A percentile compares a stretch with the other conserved stretches of the same genome.
phyloP scores from a whole-genome alignment of 2,888 invertebrate species.

The Harpalus rubripes region DNA sequence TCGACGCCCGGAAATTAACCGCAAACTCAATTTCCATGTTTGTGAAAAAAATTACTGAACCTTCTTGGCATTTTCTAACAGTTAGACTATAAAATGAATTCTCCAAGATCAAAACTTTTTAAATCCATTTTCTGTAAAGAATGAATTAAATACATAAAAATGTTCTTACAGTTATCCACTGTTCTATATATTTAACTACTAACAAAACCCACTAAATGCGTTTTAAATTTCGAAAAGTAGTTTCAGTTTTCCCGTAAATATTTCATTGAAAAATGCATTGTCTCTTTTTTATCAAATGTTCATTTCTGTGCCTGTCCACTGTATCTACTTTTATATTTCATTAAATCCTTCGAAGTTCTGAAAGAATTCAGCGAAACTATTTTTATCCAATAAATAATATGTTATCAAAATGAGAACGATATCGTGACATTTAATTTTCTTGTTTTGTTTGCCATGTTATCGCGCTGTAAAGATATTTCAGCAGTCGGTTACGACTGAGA shows the following conservation, averaged over 20 bases:
- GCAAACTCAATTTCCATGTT: not conserved
- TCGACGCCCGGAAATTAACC: not conserved
- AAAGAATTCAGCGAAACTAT: constrained; percentile 15
- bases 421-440: constrained; percentile 64
- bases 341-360: too few species aligned
- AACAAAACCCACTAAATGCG: too few species aligned
- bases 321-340: too few species aligned
- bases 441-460: constrained; percentile 56
- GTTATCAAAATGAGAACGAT: constrained; percentile 59
- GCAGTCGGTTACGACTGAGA: constrained; percentile 54
- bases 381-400: constrained; percentile 61
- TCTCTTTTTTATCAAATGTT: too few species aligned
- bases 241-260: too few species aligned
- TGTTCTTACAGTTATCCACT: too few species aligned
- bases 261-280: too few species aligned
- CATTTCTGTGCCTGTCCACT: too few species aligned
- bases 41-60: not conserved
- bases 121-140: too few species aligned
- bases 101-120: not conserved
- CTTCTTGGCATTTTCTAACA: not conserved
- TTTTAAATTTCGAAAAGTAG: too few species aligned
- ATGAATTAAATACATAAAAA: too few species aligned
- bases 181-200: too few species aligned
- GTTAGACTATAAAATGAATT: not conserved
- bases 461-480: constrained; percentile 59